Evolutionary conservation across 1,140 invertebrate genomes (phyloP).

Genomic region (Cyclina sinensis): DNA sequence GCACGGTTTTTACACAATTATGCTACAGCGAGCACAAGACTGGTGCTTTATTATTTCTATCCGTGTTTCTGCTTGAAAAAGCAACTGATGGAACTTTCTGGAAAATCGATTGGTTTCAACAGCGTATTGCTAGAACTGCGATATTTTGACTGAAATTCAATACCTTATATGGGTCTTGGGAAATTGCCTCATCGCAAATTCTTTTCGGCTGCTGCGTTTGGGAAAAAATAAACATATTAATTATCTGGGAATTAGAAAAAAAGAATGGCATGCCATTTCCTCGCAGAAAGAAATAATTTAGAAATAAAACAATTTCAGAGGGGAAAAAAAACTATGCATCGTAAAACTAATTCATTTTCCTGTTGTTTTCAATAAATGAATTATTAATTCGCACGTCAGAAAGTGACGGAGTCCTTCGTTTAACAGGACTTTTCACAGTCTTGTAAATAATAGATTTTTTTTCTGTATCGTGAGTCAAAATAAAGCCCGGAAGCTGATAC

Average conservation of each 20-base stretch:
- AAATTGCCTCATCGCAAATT: not conserved
- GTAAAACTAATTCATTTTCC: not conserved
- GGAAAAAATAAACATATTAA: not conserved
- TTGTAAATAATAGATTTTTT: too few relatives aligned
- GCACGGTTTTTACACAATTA: too few relatives aligned
- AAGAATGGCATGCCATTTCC: not conserved
- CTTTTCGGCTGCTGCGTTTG: not conserved
- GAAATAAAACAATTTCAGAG: not conserved
- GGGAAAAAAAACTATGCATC: not conserved
- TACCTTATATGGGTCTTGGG: not conserved
- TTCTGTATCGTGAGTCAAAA: not conserved
- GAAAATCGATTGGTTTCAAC: conserved; percentile 26
- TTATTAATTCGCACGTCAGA: not conserved
- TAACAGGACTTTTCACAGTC: not conserved
- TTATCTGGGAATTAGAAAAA: not conserved
- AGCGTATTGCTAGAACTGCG: not conserved
- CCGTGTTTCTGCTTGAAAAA: not conserved
- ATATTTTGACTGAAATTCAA: not conserved
- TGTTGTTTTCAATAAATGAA: not conserved
- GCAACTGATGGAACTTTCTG: not conserved
- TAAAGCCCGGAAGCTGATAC: too few relatives aligned
- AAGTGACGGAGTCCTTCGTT: not conserved
- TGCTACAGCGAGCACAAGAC: not conserved
- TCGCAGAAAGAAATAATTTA: not conserved
- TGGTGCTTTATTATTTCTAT: not conserved